phyloP scores from a whole-genome alignment of 2,797 vertebrate genomes.

The Paramormyrops hopkinsi region DNA sequence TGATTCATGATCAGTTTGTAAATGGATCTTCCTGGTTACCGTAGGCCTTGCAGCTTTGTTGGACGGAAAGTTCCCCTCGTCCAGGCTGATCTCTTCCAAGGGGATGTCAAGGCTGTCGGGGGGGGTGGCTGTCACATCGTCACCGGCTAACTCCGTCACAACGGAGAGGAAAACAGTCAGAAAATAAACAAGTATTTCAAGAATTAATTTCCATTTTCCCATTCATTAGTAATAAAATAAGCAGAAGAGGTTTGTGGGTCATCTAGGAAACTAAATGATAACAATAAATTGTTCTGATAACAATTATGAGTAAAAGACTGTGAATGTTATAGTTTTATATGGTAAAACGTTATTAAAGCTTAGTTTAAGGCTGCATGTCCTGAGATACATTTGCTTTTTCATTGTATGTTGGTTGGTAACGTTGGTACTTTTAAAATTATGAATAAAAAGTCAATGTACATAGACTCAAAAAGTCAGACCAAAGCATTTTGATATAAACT shows the following conservation, averaged over 20 bases:
- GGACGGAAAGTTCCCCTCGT: slow-evolving; percentile 42
- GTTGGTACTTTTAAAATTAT: not conserved
- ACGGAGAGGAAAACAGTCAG: slow-evolving; percentile 2
- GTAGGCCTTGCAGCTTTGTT: slow-evolving; percentile 26
- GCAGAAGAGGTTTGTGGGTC: not conserved
- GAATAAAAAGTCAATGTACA: not conserved
- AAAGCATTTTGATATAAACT: not conserved
- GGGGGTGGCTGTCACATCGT: slow-evolving; percentile 43
- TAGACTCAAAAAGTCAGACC: not conserved
- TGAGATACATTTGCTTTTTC: not conserved
- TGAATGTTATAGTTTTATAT: not conserved
- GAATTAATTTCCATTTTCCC: not conserved
- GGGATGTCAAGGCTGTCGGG: slow-evolving; percentile 60
- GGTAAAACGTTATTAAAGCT: not conserved
- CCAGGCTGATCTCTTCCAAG: slow-evolving; percentile 63
- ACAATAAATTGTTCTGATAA: not conserved
- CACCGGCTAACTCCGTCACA: not conserved
- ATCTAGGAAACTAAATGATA: not conserved
- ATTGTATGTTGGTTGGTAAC: not conserved
- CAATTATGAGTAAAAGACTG: not conserved
- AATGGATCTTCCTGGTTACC: slow-evolving; percentile 44
- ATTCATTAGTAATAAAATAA: not conserved
- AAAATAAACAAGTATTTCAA: not conserved
- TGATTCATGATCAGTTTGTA: slow-evolving; percentile 43
- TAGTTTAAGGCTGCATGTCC: not conserved